These are phyloP conservation scores for Smutsia gigantea DNA, from an alignment of 2,797 vertebrate species.

Conservation along the genomic window DNA sequence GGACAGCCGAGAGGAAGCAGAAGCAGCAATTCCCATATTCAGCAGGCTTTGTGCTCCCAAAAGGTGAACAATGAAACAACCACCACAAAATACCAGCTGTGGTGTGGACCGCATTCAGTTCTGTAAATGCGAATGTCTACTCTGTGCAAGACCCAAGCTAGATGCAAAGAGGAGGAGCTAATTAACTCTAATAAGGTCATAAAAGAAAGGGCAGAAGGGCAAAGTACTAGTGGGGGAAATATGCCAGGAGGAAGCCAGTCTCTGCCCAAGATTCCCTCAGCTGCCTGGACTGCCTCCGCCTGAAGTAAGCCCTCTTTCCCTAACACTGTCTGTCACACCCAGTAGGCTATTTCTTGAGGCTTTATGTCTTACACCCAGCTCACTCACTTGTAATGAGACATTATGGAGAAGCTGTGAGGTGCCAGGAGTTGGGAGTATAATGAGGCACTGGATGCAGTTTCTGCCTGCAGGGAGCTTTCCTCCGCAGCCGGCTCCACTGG, in stretches of 20 bases:
- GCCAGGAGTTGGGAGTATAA: background rate
- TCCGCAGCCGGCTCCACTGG: background rate
- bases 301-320: background rate
- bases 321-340: background rate
- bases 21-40: background rate
- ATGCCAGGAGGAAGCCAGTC: background rate
- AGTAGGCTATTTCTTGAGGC: too few relatives aligned
- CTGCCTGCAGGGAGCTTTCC: background rate
- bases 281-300: fast-evolving
- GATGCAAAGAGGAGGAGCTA: background rate
- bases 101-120: background rate
- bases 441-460: background rate
- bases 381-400: background rate
- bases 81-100: background rate
- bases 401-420: background rate
- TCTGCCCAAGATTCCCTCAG: background rate
- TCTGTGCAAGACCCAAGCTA: background rate
- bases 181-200: background rate
- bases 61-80: background rate
- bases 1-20: background rate
- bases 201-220: background rate
- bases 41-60: background rate
- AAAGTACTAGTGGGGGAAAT: background rate
- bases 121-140: background rate
- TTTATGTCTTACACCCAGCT: background rate